Conservation (phyloP, 2,888 invertebrate species). For the Brenthis daphne region DNA sequence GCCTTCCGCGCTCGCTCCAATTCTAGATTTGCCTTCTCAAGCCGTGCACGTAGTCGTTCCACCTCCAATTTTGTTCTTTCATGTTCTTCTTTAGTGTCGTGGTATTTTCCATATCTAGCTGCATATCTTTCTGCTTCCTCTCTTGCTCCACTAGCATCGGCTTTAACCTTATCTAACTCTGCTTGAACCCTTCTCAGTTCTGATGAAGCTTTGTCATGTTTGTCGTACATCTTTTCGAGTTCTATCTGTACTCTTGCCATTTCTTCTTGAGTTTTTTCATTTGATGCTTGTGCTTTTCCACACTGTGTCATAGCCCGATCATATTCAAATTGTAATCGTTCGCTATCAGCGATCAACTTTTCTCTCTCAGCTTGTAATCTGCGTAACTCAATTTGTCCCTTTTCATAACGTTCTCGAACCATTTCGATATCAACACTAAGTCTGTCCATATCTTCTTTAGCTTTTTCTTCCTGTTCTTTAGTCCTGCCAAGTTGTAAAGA, state of each 20-base stretch:
- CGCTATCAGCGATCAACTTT: constrained; percentile 91
- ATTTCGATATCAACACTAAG: constrained; percentile 91
- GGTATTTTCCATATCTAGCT: constrained; percentile 88
- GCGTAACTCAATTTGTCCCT: constrained; percentile 91
- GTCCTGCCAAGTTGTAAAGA: constrained; percentile 91
- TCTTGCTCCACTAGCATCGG: constrained; percentile 89
- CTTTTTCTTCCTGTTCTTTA: constrained; percentile 95
- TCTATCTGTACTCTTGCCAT: constrained; percentile 92
- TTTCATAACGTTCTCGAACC: constrained; percentile 93
- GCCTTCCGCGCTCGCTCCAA: constrained; percentile 88
- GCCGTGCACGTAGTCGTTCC: constrained; percentile 89
- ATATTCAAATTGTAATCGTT: constrained; percentile 91
- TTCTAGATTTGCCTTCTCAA: constrained; percentile 91
- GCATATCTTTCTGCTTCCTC: constrained; percentile 90
- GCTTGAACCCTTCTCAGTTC: constrained; percentile 91
- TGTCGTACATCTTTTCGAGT: constrained; percentile 94
- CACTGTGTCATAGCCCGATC: constrained; percentile 93
- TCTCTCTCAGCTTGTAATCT: constrained; percentile 92
- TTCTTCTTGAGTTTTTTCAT: constrained; percentile 95
- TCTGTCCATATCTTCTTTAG: constrained; percentile 91
- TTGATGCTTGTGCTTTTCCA: constrained; percentile 91
- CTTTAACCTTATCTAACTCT: constrained; percentile 86
- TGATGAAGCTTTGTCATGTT: constrained; percentile 91
- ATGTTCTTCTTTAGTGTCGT: constrained; percentile 89
- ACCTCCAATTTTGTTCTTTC: constrained; percentile 90